Evolutionary conservation across 2,113 vertebrate genomes (phyloP), one percentile per base, ranked within the genome.

Genomic region (Catharus bicknelli): DNA sequence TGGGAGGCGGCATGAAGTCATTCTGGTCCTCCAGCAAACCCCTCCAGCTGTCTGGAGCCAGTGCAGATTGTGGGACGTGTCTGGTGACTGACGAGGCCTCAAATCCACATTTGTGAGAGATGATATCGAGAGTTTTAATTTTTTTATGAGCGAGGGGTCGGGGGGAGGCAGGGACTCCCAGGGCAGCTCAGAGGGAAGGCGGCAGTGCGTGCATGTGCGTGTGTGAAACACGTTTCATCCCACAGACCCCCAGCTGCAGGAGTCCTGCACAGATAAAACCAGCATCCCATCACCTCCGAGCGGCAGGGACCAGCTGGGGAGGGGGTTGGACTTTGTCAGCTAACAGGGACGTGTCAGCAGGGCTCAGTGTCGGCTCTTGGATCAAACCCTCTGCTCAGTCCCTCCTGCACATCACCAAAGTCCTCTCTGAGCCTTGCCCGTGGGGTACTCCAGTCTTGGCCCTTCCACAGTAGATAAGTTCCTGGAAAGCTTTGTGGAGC

Each of bases 1-100:
- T 76, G 88, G 95, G 93, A 96, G 79, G 86, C 34, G 2, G 62
- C 2, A 70, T 95, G 94, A 95, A 93, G 88, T 96, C 93, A 95
- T 94, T 94, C 83, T 87, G 94, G 96, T 96, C 91, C 81, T 94
- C 47, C 78, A 83, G 88, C 81, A 93, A 79, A 16, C 94, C 86
- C 84, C 55, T 94, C 93, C 96, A 95, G 96, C 93, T 95, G 96
- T 80, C 85, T 93, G 85, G 87, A 96, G 91, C 91, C 79, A 90
- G 91, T 19, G 6, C 95, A 96, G 95, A 96, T 95, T 96, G 96
- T 93, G 83, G 90, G 95, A 96, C 19, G 93, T 96, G 95, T 96
- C 93, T 93, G 91, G 93, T 96, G 96, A 96, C 95, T 95, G 96
- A 96, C 88, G 66, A 93, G 85, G 88, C 91, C 93, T 94, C 88